Percentiles rank a stretch among this genome's conserved stretches.
phyloP scores from a whole-genome alignment of 2,797 vertebrate genomes.

The Gallinago solitaria region DNA sequence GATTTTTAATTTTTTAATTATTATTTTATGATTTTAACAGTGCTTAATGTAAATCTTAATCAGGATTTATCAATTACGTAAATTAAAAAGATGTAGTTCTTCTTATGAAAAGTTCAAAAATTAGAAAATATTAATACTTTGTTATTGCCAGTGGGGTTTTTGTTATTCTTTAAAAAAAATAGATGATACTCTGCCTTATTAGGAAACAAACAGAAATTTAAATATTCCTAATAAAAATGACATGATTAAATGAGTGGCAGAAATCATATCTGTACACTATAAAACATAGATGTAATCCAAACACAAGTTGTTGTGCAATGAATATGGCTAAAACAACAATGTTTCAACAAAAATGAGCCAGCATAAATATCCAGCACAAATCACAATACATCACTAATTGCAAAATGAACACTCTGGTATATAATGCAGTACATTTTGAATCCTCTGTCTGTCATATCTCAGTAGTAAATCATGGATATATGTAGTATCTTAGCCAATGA shows the following conservation, averaged over 20 bases:
- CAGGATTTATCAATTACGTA: not conserved
- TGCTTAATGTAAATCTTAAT: not conserved
- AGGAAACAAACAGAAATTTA: not conserved
- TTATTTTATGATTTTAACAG: not conserved
- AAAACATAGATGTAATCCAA: not conserved
- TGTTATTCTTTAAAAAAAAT: not conserved
- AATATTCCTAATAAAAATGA: not conserved
- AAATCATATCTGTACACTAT: not conserved
- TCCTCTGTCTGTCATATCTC: not conserved
- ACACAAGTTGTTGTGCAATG: not conserved
- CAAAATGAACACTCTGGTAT: not conserved
- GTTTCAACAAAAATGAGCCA: not conserved
- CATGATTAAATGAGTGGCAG: not conserved
- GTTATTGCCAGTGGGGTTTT: rapidly evolving
- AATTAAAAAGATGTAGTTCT: not conserved
- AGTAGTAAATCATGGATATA: not conserved
- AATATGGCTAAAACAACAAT: not conserved
- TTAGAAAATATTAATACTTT: not conserved
- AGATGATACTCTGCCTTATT: rapidly evolving
- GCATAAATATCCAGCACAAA: not conserved
- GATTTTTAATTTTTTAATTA: not conserved
- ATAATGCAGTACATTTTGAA: not conserved
- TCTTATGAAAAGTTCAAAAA: not conserved
- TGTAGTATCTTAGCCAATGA: not conserved
- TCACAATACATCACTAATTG: not conserved